Evolutionary conservation across 2,888 invertebrate species (phyloP), one percentile per base, ranked within the genome.

Genomic region (Pharmacophagus antenor): DNA sequence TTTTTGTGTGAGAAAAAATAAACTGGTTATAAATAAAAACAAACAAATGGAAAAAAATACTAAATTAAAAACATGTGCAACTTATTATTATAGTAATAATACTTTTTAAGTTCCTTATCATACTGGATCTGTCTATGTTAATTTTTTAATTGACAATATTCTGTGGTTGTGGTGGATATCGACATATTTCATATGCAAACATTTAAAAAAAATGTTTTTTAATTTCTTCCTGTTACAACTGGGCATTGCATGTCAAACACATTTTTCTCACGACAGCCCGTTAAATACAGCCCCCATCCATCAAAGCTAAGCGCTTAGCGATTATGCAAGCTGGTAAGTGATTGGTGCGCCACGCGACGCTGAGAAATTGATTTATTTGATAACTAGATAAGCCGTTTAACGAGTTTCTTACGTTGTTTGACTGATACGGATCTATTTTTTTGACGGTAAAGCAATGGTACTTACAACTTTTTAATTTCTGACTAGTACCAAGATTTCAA

Each of bases 301-400:
- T 63, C 67, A 65, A 67, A 66, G 63, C 63, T 58, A n/a, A 58
- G 60, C 59, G 56, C 53, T 58, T 62, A 51, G 59, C 65, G 67
- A 66, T 67, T 67, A 61, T 65, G 67, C 64, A 52, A 64, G 68
- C 69, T 63, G 44, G 17, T 31, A 64, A 41, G 56, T 67, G 64
- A 70, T 76, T 73, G 69, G 64, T 65, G 75, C 73, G 71, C 70
- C 68, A 72, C 67, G 67, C 70, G 72, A 64, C 69, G 63, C 65
- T 58, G 61, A 61, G 66, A 52, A 42, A 53, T 59, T 65, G 65
- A 70, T 71, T 67, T 68, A 73, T 67, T 49, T 37, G 54, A 65
- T 70, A 64, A 62, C 60, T 37, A 48, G 56, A 65, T 56, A 59
- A 52, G 55, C 53, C 37, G 62, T 63, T 62, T 20, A 18, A n/a